Base-by-base conservation (phyloP, 1,140 invertebrate genomes). In the Hyles euphorbiae region DNA sequence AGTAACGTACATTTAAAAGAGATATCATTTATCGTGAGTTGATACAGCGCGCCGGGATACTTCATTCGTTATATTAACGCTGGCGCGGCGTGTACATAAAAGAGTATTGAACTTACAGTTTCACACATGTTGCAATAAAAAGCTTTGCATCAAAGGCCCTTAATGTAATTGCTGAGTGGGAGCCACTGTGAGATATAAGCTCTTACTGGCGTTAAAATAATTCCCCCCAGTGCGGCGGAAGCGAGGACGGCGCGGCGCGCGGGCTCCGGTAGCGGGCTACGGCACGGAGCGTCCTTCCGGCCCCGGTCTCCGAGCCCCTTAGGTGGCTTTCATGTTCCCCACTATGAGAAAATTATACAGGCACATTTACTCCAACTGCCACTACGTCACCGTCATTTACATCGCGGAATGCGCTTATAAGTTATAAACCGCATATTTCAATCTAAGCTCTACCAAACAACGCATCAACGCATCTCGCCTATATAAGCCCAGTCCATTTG, bases 261-360 rank as follows among this genome's bases (percentile, higher is more conserved):
- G 36, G 64, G 61, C 65, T 58, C 63, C 65, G 68, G 69, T 63
- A 60, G 68, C 65, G 60, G 58, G 59, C 58, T 58, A 56, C 65
- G 63, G 60, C 57, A 57, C 61, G 65, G 60, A 60, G 63, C 72
- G 60, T 74, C 69, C 72, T 74, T 74, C 69, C 72, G 69, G 61
- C 55, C 46, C 56, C 40, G 55, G 43, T 36, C 51, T 52, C 62
- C 49, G 61, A 66, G 64, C 58, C 65, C 52, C 61, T 69, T 69
- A 61, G 62, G 63, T 61, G 53, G 52, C 67, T 70, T 67, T 63
- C 62, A 56, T 60, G 50, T 60, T 61, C 58, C 56, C 55, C 48
- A 58, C 60, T 61, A 61, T 53, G 58, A 58, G 40, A 56, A 61
- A 61, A 68, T 68, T 68, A 64, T 68, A 32, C 56, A 47, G 56